These are phyloP conservation scores for Uromys caudimaculatus DNA, from an alignment of 2,797 vertebrate genomes.

Conservation along the genomic window DNA sequence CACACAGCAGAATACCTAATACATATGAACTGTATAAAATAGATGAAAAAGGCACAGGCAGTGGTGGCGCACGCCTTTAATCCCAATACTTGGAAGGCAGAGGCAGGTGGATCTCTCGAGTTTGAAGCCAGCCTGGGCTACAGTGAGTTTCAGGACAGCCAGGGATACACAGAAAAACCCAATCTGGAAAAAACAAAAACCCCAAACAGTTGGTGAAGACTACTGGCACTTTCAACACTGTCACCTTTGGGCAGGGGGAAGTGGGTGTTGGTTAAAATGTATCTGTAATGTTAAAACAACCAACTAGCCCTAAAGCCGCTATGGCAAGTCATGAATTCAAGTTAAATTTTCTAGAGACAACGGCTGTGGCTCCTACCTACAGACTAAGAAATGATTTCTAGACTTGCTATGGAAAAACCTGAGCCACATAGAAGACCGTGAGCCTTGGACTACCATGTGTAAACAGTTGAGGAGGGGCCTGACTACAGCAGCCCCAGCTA, in stretches of 20 bases:
- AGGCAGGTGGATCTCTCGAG: neutral
- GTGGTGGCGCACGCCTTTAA: neutral
- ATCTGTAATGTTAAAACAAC: conserved; percentile 30
- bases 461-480: neutral
- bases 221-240: conserved; percentile 3
- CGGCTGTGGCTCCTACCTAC: neutral
- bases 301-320: conserved; percentile 19
- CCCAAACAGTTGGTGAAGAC: neutral
- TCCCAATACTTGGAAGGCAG: neutral
- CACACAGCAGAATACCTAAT: conserved; percentile 26
- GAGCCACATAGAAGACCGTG: neutral
- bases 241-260: neutral
- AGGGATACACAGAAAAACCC: neutral
- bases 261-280: conserved; percentile 4
- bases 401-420: conserved; percentile 1
- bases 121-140: neutral
- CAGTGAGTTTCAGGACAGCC: neutral
- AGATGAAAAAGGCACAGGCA: neutral
- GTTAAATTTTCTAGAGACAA: conserved; percentile 59
- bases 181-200: neutral
- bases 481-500: neutral
- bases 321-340: conserved; percentile 45
- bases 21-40: neutral
- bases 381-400: conserved; percentile 58
- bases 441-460: neutral